Evolutionary conservation across 2,797 vertebrate species (phyloP), one percentile per base, ranked within the genome.

Genomic region (Sebastes hubbsi): DNA sequence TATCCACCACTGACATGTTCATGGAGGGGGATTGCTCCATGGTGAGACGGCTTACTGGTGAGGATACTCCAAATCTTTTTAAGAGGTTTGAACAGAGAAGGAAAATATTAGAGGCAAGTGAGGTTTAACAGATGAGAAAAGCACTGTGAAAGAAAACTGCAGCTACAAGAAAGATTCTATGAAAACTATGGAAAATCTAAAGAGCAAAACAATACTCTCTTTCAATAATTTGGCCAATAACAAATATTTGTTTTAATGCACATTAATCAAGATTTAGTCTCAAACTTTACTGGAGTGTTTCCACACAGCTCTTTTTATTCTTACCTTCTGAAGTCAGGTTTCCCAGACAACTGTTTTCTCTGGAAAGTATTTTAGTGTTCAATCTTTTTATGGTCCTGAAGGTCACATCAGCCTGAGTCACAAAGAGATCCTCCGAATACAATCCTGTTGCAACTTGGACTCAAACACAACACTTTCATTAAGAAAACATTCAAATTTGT

Each of bases 11-110:
- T 4, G 92, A 88, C 59, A 90, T 56, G 89, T 87, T 94, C 60
- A 94, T 88, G 13, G 92, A 95, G 20, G 90, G 58, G 22, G 91
- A 92, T 64, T 89, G 88, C 63, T 95, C 94, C 94, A 94, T 95
- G 46, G 60, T 46, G 73, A 75, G 22, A 46, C 7, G 56, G 42
- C 18, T 70, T 54, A 62, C 18, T 22, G 65, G 58, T 42, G 55
- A 63, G 2, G 32, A 70, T 36, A 75, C 70, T 32, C 46, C 13
- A 2, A 54, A 52, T 82, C 80, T 89, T 81, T 84, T 24, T 1
- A 72, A 69, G 73, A 63, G 49, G 46, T 56, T 80, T 67, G 30
- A 75, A 34, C 10, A 14, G 38, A 64, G 42, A 70, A 22, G 49
- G 14, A 78, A 7, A 6, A 64, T 52, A 27, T 83, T 34, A 83